Evolutionary conservation across 2,797 vertebrate species (phyloP).

Genomic region (Spatula clypeata): DNA sequence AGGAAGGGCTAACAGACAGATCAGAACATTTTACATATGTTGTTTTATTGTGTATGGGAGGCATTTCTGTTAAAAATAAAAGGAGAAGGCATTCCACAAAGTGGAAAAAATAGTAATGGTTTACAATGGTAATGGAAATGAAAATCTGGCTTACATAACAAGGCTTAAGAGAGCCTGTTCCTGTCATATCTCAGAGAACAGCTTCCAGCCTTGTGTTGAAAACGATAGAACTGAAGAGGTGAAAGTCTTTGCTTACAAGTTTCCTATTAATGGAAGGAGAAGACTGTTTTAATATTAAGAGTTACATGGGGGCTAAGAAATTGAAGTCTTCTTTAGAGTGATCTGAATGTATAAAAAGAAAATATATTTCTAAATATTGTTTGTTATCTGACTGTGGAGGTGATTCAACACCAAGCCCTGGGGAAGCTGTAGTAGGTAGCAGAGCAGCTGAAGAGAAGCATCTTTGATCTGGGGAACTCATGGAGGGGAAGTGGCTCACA

Average conservation of each 20-base stretch:
- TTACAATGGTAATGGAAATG: neutral
- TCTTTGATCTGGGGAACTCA: neutral
- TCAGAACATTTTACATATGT: neutral
- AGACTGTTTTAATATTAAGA: neutral
- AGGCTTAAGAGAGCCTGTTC: neutral
- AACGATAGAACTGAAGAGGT: neutral
- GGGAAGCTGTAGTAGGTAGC: neutral
- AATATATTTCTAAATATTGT: neutral
- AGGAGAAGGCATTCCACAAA: neutral
- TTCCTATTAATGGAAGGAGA: neutral
- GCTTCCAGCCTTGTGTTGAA: neutral
- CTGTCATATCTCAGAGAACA: neutral
- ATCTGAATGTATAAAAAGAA: neutral
- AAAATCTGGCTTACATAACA: neutral
- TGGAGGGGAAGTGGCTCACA: neutral
- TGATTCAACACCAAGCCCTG: rapidly evolving
- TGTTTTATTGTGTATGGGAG: neutral
- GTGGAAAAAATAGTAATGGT: neutral
- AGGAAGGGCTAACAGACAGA: neutral
- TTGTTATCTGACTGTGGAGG: neutral
- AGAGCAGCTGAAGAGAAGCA: neutral
- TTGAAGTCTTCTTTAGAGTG: neutral
- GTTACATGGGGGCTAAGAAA: neutral
- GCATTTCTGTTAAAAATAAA: neutral
- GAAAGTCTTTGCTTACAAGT: neutral